Base-by-base conservation (phyloP, 2,888 invertebrate species). In the Deilephila porcellus region DNA sequence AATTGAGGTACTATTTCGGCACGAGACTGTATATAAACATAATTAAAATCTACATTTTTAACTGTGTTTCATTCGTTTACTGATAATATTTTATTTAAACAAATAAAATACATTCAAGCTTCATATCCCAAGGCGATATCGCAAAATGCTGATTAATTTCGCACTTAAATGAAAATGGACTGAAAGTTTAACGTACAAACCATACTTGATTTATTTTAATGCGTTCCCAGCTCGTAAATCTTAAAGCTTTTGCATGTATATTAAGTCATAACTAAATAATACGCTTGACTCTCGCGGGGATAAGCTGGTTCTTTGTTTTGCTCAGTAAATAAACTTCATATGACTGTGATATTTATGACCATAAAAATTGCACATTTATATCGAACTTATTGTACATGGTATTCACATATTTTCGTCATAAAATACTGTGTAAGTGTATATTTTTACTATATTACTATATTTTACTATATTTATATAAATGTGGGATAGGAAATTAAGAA, bases 161-260 rank as follows among this genome's bases (percentile, higher is more conserved):
- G 53, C 19, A n/a, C 59, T 32, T 63, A 56, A 52, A 53, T 53
- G 17, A 17, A 34, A 34, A n/a, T 34, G 63, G 34, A 63, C 37
- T 34, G 32, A 32, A 63, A 63, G 7, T 62, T 60, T 71, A 59
- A 52, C 52, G 56, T n/a, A 56, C 56, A n/a, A 1, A 19, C 56
- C 56, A 17, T 14, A 29, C 4, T 25, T 45, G 64, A 67, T 67
- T 67, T 64, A 64, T 45, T 60, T 64, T 67, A 67, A 52, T 52
- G 67, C 67, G 52, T 52, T 67, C 34, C 45, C 17, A 19, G 25
- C 67, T 67, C 67, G 25, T 67, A 67, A 67, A 67, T 67, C 67
- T 67, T 52, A 67, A 17, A 52, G 45, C 45, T 52, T 64, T 64
- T 71, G 63, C 74, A 71, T 63, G 67, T 60, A 67, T 37, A 45